Evolutionary conservation across 2,113 vertebrate genomes (phyloP), one percentile per base, ranked within the genome.

Genomic region (Alligator mississippiensis): DNA sequence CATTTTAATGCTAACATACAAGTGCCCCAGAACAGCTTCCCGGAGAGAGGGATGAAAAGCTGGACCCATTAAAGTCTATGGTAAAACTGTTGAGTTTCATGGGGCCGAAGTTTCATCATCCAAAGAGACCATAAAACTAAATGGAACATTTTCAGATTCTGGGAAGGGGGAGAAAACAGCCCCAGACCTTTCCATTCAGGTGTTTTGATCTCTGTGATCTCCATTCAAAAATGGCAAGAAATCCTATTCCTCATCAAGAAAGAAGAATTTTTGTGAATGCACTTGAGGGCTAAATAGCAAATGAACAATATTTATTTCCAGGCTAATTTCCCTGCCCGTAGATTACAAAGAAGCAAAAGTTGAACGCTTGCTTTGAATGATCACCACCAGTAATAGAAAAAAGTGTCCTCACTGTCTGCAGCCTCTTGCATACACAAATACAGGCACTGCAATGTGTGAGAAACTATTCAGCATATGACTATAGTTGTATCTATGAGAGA

Each of bases 31-130:
- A 86, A 59, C 82, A 84, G 4, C 66, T 86, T 95, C 80, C 85
- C 85, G 70, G 66, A 86, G 55, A 24, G 3, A 5, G 80, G 10
- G 47, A 72, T 79, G 58, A 95, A 84, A 30, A 75, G 38, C 83
- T 95, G 70, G 60, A 54, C 38, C 84, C 93, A 38, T 64, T 90
- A 54, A 77, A 96, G 68, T 82, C 72, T 74, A 82, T 88, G 70
- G 38, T 55, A 80, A 11, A 21, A 76, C 38, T 92, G 74, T 17
- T 5, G 80, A 86, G 30, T 79, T 64, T 55, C 21, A 14, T 9
- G 22, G 10, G 68, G 55, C 28, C 74, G 25, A 2, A 60, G 12
- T 59, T 93, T 94, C 79, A 87, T 47, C 47, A 87, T 47, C 47
- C 64, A 86, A 80, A 93, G 59, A 60, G 85, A 90, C 61, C 64